These are phyloP conservation scores for Archivesica marissinica DNA, from an alignment of 1,140 invertebrate species.

Conservation along the genomic window DNA sequence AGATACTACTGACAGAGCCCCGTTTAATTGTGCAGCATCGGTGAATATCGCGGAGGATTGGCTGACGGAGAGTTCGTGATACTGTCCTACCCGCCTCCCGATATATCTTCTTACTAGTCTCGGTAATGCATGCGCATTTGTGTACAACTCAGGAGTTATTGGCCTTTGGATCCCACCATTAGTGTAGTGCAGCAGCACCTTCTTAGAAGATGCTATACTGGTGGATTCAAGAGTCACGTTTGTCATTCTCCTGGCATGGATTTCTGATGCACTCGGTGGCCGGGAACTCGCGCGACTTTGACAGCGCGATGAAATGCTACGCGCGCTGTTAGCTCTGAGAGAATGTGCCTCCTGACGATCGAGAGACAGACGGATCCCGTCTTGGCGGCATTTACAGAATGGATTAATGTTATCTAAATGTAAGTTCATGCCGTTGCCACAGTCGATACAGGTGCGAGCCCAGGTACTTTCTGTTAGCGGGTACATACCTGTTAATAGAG, in stretches of 20 bases:
- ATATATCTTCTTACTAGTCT: constrained; percentile 69
- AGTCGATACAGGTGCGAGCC: constrained; percentile 73
- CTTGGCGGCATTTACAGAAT: constrained; percentile 77
- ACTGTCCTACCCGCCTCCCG: constrained; percentile 66
- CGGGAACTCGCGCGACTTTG: constrained; percentile 67
- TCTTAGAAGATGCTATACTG: constrained; percentile 42
- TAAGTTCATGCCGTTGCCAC: constrained; percentile 78
- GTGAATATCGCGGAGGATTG: constrained; percentile 66
- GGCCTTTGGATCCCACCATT: constrained; percentile 70
- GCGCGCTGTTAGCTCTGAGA: constrained; percentile 48
- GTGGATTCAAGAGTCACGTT: not conserved
- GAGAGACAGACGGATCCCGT: constrained; percentile 70
- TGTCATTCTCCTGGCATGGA: not conserved
- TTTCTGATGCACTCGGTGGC: constrained; percentile 63
- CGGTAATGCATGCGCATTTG: constrained; percentile 56
- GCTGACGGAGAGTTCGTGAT: constrained; percentile 65
- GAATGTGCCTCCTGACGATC: constrained; percentile 42
- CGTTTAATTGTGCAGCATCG: constrained; percentile 69
- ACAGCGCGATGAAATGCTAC: constrained; percentile 62
- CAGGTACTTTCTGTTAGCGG: constrained; percentile 70
- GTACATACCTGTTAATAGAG: constrained; percentile 71
- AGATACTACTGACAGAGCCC: constrained; percentile 68
- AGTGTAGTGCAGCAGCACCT: constrained; percentile 67
- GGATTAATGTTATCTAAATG: constrained; percentile 75
- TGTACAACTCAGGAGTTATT: constrained; percentile 56